Evolutionary conservation across 2,888 invertebrate species (phyloP), one percentile per base, ranked within the genome.

Genomic region (Adelphocoris suturalis): DNA sequence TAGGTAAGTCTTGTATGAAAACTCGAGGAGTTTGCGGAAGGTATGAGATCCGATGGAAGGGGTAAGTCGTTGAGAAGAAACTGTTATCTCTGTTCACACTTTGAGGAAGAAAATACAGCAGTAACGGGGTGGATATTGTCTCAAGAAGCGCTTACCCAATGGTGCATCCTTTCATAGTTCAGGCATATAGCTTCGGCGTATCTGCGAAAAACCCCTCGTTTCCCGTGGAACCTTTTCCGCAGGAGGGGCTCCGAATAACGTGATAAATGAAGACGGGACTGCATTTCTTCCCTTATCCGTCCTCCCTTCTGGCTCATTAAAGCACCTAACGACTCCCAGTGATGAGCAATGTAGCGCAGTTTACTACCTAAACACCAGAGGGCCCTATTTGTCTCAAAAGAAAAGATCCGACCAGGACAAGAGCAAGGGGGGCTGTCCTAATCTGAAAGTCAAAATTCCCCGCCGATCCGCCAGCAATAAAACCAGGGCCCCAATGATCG

Each of bases 291-390:
- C 86, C 88, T 88, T 88, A 88, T 88, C 88, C 88, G 78, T 48
- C 78, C 61, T 61, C 52, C 52, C 84, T 89, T 89, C 84, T 84
- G 85, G 84, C 82, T 89, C 89, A 89, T 89, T 89, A 89, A 89
- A 89, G 89, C 89, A 89, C 84, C 84, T 89, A 89, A 89, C 85
- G 89, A 85, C 89, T 88, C 78, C 55, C 52, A 55, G 84, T 57
- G 84, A 84, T 82, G 84, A 82, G 89, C 89, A 89, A 89, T 89
- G 89, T 89, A 89, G 89, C 89, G 84, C 75, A 89, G 75, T 89
- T 89, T 89, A 89, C 84, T 85, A 89, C 89, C 84, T 85, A 89
- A 89, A 88, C 78, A 81, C 47, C 78, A 68, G 88, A 78, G 68
- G 55, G 78, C 55, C 48, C 84, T 89, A 89, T 89, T 89, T 89